Conservation (phyloP, 2,113 vertebrate genomes). For the Mesembrinibis cayennensis region DNA sequence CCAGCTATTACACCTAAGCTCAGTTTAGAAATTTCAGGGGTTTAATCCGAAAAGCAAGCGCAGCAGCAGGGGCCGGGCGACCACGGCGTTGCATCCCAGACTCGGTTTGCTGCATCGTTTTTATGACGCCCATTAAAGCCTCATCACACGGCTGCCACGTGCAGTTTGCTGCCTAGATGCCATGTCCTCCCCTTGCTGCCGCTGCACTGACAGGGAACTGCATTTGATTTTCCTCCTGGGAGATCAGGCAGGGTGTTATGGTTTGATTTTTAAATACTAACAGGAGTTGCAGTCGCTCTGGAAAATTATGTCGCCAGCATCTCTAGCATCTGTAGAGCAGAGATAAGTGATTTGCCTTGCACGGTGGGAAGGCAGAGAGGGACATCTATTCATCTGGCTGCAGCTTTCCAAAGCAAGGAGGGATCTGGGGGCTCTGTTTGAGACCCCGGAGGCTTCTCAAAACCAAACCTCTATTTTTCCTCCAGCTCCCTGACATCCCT, state of each 20-base stretch:
- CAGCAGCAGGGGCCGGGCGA: not conserved
- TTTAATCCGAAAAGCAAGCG: not conserved
- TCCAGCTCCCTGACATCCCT: not conserved
- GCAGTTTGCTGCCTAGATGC: not conserved
- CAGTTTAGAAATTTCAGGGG: not conserved
- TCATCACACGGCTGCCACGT: not conserved
- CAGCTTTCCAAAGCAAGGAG: not conserved
- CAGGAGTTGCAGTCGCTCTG: not conserved
- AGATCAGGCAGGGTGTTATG: not conserved
- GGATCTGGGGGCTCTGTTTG: not conserved
- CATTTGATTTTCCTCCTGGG: not conserved
- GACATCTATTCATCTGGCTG: not conserved
- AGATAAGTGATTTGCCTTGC: not conserved
- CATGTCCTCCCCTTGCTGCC: not conserved
- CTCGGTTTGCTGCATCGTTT: not conserved
- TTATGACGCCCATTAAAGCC: not conserved
- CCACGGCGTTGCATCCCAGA: not conserved
- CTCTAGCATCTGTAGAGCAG: not conserved
- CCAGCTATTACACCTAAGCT: not conserved
- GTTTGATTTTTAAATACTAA: not conserved
- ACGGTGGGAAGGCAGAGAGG: not conserved
- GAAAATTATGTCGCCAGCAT: not conserved
- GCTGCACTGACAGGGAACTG: not conserved
- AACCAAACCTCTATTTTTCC: not conserved
- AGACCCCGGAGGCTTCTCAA: not conserved